Conservation (phyloP, 2,888 invertebrate genomes). For the Sinodicranocentrus sp. region DNA sequence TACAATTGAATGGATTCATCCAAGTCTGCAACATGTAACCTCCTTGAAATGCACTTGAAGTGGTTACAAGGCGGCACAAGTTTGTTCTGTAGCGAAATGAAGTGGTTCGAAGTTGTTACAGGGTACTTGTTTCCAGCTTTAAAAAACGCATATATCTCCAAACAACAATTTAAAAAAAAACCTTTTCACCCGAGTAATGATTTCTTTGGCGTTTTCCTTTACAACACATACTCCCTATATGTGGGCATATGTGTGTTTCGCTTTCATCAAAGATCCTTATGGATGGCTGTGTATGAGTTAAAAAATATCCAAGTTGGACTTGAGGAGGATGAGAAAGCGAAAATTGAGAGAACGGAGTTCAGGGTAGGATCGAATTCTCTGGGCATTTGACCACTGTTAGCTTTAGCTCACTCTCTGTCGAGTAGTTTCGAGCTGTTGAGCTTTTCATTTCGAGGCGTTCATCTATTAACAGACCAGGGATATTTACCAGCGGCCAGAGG, state of each 20-base stretch:
- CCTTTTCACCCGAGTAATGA: constrained; percentile 32
- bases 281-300: neutral
- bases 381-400: constrained; percentile 30
- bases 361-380: constrained; percentile 26
- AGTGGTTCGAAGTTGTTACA: neutral
- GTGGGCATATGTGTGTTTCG: neutral
- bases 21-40: neutral
- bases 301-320: neutral
- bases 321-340: constrained; percentile 34
- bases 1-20: neutral
- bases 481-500: constrained; percentile 69
- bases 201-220: constrained; percentile 11
- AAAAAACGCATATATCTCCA: neutral
- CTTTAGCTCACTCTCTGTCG: constrained; percentile 10
- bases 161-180: constrained; percentile 6
- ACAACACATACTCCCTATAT: no score
- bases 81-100: neutral
- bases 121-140: neutral
- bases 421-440: constrained; percentile 5
- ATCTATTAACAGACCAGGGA: constrained; percentile 71
- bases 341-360: neutral
- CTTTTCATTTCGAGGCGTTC: constrained; percentile 72
- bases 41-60: neutral
- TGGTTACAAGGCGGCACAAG: neutral
- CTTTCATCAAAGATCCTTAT: neutral